Evolutionary conservation across 2,113 vertebrate species (phyloP), one percentile per base, ranked within the genome.

Genomic region (Oophaga pumilio): DNA sequence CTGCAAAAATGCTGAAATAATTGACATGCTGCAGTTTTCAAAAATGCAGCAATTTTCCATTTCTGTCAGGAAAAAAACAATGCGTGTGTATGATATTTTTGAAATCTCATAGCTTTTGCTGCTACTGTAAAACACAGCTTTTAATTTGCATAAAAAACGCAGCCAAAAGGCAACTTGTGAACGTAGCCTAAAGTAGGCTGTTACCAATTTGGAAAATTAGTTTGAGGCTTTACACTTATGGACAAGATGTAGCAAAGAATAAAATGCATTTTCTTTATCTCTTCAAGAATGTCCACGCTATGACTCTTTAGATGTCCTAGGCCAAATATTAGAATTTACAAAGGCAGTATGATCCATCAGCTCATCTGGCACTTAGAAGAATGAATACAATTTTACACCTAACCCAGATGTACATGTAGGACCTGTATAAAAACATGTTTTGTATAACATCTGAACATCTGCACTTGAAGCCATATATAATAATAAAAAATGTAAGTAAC

Each of bases 391-490:
- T 82, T 82, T 66, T 62, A 82, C 80, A 82, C 80, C 60, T 82
- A 66, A 52, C 50, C 80, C 80, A 82, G 80, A 82, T 82, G 80
- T 68, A 82, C 60, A 64, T 68, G 43, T 82, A 82, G 49, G 80
- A 52, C 80, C 49, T 82, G 43, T 12, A 68, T 49, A 66, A 82
- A 82, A 82, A 82, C 43, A 15, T 66, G 12, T 79, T 82, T 82
- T 82, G 52, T 82, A n/a, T 22, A n/a, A 82, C 80, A 64, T 82
- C 60, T 82, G 49, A n/a, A 82, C 80, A 64, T 82, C 60, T 82
- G 60, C n/a, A 82, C 66, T 68, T 66, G 7, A 68, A 17, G 6
- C 80, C 60, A 82, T 66, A 68, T 66, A 68, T 82, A 66, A 82
- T 68, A 82, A 68, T n/a, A 79, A 76, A 64, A 66, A 82, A 64